Base-by-base conservation (phyloP, 2,113 vertebrate genomes). In the Ovis canadensis region DNA sequence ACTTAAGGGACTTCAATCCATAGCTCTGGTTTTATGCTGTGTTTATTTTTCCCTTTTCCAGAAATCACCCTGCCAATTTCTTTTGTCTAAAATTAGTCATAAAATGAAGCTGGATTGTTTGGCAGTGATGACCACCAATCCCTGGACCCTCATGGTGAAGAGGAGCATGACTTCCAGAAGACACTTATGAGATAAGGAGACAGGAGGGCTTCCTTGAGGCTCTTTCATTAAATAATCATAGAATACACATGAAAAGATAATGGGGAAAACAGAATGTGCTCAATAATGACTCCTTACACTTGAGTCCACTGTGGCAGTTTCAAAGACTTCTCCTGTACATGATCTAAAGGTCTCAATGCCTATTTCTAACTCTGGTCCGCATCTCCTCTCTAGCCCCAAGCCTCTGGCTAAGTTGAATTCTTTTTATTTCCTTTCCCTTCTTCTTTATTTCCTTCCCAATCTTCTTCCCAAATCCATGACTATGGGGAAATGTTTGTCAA, bases 21-120 rank as follows among this genome's bases (percentile, higher is more conserved):
- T n/a, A 29, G 74, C 25, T 89, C 21, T 96, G n/a, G 10, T 92
- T 95, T 90, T 91, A 40, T 43, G 2, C 62, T 95, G 6, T 94
- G 33, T 54, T 91, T 94, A 40, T 62, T 77, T 97, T 84, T 91
- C 78, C 57, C 52, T 78, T 25, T 50, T 95, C 13, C 36, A 94
- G 36, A 97, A 96, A 71, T 96, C 33, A 62, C 36, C 3, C n/a
- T 55, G 10, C 17, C 62, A 55, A 62, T 80, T 82, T 64, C 27
- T 11, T 91, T 87, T 89, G 21, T 93, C 74, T 85, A 71, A 95
- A 97, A 87, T 87, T 52, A 88, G 6, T 93, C 60, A 87, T 80
- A 62, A 95, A 91, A 80, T 40, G 27, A 90, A 95, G 33, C 10
- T 54, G n/a, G 2, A 16, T 82, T 87, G 6, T 90, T 96, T 27